Conservation (phyloP, 1,140 invertebrate genomes). For the Lamellibrachia luymesi region DNA sequence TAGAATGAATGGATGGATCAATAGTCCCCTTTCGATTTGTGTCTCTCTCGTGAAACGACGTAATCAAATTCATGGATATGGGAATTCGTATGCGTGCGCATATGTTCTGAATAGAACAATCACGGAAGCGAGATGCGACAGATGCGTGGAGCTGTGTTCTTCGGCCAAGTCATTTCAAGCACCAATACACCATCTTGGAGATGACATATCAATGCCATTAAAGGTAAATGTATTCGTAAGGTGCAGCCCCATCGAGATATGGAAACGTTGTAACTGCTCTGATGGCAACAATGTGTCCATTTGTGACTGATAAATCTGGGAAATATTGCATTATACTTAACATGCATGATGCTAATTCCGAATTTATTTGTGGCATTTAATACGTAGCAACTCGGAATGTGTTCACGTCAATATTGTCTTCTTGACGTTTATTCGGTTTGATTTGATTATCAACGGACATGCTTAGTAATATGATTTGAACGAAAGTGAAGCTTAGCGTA, state of each 20-base stretch:
- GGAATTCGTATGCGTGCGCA: not conserved
- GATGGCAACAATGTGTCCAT: not conserved
- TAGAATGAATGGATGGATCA: not conserved
- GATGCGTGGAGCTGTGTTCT: not conserved
- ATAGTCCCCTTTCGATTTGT: not conserved
- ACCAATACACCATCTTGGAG: not conserved
- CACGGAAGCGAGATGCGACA: not conserved
- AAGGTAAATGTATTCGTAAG: not conserved
- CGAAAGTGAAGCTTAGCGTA: too few species aligned
- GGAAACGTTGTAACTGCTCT: not conserved
- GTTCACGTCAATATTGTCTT: too few species aligned
- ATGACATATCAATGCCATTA: not conserved
- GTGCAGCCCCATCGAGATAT: not conserved
- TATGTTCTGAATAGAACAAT: not conserved
- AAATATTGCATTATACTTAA: not conserved
- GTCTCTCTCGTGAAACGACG: not conserved
- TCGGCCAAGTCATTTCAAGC: not conserved
- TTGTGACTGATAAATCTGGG: not conserved
- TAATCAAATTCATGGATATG: not conserved
- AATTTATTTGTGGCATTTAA: too few species aligned
- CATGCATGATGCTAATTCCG: too few species aligned
- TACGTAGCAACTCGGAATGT: too few species aligned
- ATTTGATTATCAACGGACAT: too few species aligned
- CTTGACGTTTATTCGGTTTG: too few species aligned
- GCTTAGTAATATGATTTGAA: too few species aligned